Base-by-base conservation (phyloP, 2,888 invertebrate species). In the Melieria picta region DNA sequence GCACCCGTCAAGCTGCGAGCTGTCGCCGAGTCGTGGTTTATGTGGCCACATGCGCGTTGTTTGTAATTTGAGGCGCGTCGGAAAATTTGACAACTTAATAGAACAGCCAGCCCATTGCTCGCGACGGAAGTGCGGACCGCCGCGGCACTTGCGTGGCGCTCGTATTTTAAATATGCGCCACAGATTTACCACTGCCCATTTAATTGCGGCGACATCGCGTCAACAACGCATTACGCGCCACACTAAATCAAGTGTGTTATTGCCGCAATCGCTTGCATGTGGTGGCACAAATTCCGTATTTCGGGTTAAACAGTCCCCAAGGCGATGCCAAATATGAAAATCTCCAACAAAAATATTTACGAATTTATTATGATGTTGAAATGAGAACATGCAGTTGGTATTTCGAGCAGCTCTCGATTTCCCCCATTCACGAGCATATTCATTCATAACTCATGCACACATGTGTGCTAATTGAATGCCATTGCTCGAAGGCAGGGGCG, bases 231-330 rank as follows among this genome's bases (percentile, higher is more conserved):
- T 30, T 30, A 30, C 30, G 30, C 30, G 30, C 30, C 30, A 30
- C 2, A 79, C 79, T 83, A 83, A 83, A 83, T 84, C 80, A 82
- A 81, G 82, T 81, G 83, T 80, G 75, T 81, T 83, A 84, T 83
- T 82, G 74, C 79, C 79, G 70, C 80, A 84, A 84, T 83, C 77
- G 83, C 74, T 84, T 78, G 79, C 85, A 83, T 80, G 78, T 84
- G 83, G 78, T 77, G 79, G 70, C 72, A 72, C 68, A 72, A 70
- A 72, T 76, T 73, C 65, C 74, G 65, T 70, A 72, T 72, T 72
- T 68, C 16, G 30, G 52, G 10, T 55, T 55, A 10, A 55, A 65
- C 42, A 65, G 16, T 10, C 58, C 10, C 10, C 16, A 58, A 58
- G 6, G 30, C 30, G 30, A 30, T 30, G 30, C 30, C 10, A 50